These are phyloP conservation scores for Folsomia manolachei DNA, from an alignment of 2,888 invertebrate genomes.

Conservation along the genomic window DNA sequence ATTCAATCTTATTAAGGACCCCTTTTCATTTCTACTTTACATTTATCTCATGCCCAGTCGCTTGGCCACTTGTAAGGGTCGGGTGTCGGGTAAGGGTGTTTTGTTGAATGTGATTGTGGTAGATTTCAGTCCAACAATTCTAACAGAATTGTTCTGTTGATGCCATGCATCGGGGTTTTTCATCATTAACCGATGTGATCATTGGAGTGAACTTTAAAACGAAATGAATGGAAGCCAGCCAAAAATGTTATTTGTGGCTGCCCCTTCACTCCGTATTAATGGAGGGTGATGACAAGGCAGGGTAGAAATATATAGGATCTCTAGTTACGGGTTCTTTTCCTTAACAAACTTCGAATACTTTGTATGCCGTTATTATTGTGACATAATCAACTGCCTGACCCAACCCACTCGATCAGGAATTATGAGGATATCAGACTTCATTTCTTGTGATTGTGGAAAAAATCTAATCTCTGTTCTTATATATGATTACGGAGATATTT, in stretches of 20 bases:
- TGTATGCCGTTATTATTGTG: background rate
- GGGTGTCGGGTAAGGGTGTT: background rate
- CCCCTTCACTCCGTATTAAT: background rate
- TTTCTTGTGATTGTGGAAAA: background rate
- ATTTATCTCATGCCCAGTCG: background rate
- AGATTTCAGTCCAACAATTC: too few species aligned
- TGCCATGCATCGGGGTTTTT: too few species aligned
- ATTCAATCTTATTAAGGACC: too few species aligned
- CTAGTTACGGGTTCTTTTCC: background rate
- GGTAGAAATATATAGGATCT: background rate
- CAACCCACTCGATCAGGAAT: background rate
- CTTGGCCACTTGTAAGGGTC: background rate
- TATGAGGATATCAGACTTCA: background rate
- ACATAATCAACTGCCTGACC: background rate
- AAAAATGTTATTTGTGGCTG: background rate
- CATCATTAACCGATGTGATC: background rate
- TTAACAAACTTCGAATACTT: background rate
- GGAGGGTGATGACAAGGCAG: background rate
- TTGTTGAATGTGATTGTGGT: background rate
- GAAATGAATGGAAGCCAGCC: background rate
- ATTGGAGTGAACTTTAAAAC: background rate
- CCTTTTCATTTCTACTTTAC: too few species aligned
- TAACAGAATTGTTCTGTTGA: too few species aligned
- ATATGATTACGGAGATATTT: background rate
- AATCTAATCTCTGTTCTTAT: too few species aligned